Base-by-base conservation (phyloP, 2,113 vertebrate species). In the Brachionichthys hirsutus region DNA sequence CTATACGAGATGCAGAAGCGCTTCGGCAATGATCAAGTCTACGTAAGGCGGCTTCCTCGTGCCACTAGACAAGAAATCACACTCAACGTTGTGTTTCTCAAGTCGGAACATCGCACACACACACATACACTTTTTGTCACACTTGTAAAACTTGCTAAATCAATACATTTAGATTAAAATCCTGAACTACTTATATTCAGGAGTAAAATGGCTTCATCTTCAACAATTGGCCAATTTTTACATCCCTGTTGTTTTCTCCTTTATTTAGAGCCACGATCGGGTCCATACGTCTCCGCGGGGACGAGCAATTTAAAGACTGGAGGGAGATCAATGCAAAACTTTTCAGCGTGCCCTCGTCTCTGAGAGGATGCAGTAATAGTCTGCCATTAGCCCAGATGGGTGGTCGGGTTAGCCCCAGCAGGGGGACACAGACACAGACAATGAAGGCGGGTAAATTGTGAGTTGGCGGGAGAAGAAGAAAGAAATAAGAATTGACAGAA, bases 1-100 rank as follows among this genome's bases (percentile, higher is more conserved):
- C 94, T 99, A n/a, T 99, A 99, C 7, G 97, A 99, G 83, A 96
- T 99, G 82, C 95, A 98, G 85, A 99, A 99, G 74, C 95, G 97
- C 66, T 98, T 95, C 30, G 93, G 87, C 51, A 99, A 97, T 16
- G 89, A 96, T 82, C 97, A 99, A 87, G 98, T 99, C 81, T 95
- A 98, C 6, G 96, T 98, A 88, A 90, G 96, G 63, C 40, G 15
- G 16, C 44, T n/a, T 53, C 54, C 14, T 30, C 5, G 18, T 62
- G 11, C 64, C 44, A 44, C 41, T 41, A 22, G n/a, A 54, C 44
- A 54, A 40, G 15, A 24, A 55, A 51, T 49, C 44, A 18, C 18
- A 19, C 34, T 55, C 41, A 50, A 2, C 54, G 62, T 78, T 41
- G 34, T 35, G 4, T 9, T 9, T 4, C 34, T 35, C 9, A 6